Evolutionary conservation across 2,797 vertebrate genomes (phyloP).

Genomic region (Lagodon rhomboides): DNA sequence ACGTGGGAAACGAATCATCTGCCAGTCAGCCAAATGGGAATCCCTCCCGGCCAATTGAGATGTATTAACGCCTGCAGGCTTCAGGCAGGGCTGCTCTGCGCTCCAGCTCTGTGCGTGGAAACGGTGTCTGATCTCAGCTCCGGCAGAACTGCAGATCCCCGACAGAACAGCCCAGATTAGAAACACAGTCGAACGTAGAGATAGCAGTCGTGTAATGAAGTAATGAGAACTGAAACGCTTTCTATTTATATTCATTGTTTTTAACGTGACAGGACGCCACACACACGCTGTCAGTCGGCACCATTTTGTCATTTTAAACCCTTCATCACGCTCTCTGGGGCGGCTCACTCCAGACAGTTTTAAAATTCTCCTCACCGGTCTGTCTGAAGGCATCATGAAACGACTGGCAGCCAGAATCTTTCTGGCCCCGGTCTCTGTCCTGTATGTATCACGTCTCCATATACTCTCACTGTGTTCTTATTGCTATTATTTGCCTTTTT

Average conservation of each 20-base stretch:
- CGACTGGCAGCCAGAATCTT: conserved; percentile 20
- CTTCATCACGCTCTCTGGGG: conserved; percentile 50
- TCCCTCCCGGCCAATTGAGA: conserved; percentile 49
- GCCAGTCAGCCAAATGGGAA: conserved; percentile 46
- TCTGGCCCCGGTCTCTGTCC: conserved; percentile 57
- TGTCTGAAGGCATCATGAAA: conserved; percentile 42
- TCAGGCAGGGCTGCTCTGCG: conserved; percentile 28
- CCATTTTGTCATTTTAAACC: conserved; percentile 46
- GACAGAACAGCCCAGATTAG: conserved; percentile 31
- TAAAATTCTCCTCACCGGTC: conserved; percentile 39
- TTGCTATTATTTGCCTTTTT: conserved; percentile 72
- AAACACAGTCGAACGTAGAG: conserved; percentile 11
- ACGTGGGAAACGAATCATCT: conserved; percentile 33
- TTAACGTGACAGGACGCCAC: conserved; percentile 12
- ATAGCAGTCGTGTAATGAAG: conserved; percentile 7
- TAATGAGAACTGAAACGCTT: conserved; percentile 27
- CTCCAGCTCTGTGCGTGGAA: conserved; percentile 1
- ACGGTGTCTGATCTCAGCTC: conserved; percentile 41
- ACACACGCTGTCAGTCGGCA: background rate
- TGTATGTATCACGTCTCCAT: conserved; percentile 66
- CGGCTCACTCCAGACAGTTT: conserved; percentile 52
- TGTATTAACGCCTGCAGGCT: conserved; percentile 32
- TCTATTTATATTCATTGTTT: conserved; percentile 54
- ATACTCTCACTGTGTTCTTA: conserved; percentile 69
- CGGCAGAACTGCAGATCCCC: conserved; percentile 42